phyloP scores from a whole-genome alignment of 2,113 vertebrate genomes.

The Oxygymnocypris stewartii region DNA sequence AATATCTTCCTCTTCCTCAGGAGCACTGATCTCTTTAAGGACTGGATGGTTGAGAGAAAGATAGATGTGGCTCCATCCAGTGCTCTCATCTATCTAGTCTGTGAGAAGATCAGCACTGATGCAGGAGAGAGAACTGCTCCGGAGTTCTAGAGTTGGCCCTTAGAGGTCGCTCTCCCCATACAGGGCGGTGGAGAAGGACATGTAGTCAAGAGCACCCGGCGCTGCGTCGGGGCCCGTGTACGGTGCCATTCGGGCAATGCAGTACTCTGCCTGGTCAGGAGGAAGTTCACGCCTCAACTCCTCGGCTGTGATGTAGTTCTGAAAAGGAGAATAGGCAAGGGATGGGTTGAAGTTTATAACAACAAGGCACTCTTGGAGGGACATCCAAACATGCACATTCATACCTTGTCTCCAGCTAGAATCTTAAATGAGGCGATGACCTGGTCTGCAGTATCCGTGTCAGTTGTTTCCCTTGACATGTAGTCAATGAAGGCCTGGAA shows the following conservation, averaged over 20 bases:
- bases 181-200: slow-evolving; percentile 93
- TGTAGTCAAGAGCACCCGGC: slow-evolving; percentile 89
- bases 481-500: slow-evolving; percentile 98
- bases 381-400: slow-evolving; percentile 15
- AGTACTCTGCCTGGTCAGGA: slow-evolving; percentile 90
- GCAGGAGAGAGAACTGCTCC: slow-evolving; percentile 43
- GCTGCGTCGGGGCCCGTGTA: slow-evolving; percentile 80
- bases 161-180: slow-evolving; percentile 96
- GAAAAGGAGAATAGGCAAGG: background rate
- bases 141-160: slow-evolving; percentile 50
- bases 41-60: slow-evolving; percentile 36
- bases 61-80: background rate
- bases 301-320: slow-evolving; percentile 90
- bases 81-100: slow-evolving; percentile 36
- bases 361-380: background rate
- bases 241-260: slow-evolving; percentile 92
- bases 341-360: background rate
- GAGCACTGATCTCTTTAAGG: slow-evolving; percentile 46
- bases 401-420: slow-evolving; percentile 93
- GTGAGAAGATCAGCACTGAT: slow-evolving; percentile 31
- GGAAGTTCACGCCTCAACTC: slow-evolving; percentile 90
- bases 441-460: slow-evolving; percentile 93
- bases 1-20: slow-evolving; percentile 30
- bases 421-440: slow-evolving; percentile 97
- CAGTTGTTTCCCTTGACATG: slow-evolving; percentile 93